Percentiles rank a stretch among this genome's conserved stretches.
Evolutionary conservation across 2,888 invertebrate species (phyloP).

Genomic region (Stramonita haemastoma): DNA sequence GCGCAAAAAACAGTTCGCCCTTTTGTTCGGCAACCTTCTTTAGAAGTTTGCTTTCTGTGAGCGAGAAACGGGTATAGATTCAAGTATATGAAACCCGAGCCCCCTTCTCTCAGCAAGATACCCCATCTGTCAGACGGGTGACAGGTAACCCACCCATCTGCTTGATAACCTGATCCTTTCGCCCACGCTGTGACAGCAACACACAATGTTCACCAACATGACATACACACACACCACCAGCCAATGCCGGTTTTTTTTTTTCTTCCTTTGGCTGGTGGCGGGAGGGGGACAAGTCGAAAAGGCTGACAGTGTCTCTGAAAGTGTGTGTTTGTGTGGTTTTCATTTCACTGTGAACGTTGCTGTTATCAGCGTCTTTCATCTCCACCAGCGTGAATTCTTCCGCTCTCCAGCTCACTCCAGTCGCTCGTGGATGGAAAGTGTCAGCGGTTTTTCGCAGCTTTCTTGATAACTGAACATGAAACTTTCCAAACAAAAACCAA

Average conservation of each 20-base stretch:
- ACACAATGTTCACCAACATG: neutral
- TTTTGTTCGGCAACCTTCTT: neutral
- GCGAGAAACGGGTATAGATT: neutral
- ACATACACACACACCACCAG: neutral
- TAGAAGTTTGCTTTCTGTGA: neutral
- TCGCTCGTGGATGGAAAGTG: too few species aligned
- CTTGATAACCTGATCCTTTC: neutral
- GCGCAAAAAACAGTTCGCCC: neutral
- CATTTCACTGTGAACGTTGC: neutral
- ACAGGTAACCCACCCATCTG: slow-evolving; percentile 30
- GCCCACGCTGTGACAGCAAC: neutral
- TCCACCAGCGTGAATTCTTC: neutral
- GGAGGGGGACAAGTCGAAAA: neutral
- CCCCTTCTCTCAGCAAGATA: neutral
- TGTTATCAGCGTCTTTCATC: neutral
- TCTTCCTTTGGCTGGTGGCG: neutral
- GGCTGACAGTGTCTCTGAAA: neutral
- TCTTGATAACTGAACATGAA: too few species aligned
- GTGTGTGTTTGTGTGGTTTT: neutral
- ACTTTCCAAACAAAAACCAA: too few species aligned
- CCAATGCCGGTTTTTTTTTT: neutral
- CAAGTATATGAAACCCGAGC: slow-evolving; percentile 18
- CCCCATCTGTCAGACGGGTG: neutral
- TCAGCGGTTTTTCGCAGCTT: too few species aligned
- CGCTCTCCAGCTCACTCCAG: neutral